Conservation (phyloP, 64 coral and sea anemone species). For the Pocillopora verrucosa region DNA sequence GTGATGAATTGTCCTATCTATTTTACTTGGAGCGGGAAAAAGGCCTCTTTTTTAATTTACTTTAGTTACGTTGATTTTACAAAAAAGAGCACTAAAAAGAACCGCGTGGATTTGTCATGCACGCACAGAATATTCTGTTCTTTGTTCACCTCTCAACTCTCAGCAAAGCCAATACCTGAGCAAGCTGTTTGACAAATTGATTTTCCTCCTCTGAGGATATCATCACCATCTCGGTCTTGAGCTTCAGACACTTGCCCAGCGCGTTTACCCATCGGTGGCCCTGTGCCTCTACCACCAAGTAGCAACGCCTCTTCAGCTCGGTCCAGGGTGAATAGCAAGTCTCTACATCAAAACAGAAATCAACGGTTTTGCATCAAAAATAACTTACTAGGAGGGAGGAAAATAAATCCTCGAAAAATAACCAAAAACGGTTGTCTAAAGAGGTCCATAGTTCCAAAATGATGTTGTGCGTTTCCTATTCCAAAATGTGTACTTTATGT, state of each 20-base stretch:
- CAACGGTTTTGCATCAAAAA: neutral
- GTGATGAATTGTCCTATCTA: too few relatives aligned
- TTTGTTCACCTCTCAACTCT: neutral
- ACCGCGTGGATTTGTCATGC: neutral
- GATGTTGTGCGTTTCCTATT: too few relatives aligned
- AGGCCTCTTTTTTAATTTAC: too few relatives aligned
- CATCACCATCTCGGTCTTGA: neutral
- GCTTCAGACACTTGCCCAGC: neutral
- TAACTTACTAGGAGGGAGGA: neutral
- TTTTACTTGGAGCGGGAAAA: too few relatives aligned
- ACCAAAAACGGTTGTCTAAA: too few relatives aligned
- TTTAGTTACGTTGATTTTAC: neutral
- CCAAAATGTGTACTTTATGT: too few relatives aligned
- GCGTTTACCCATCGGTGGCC: neutral
- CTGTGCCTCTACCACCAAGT: neutral
- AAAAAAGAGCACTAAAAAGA: neutral
- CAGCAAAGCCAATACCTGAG: constrained; percentile 2
- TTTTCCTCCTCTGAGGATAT: constrained; percentile 32
- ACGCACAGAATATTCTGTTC: neutral
- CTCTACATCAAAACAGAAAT: neutral
- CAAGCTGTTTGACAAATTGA: neutral
- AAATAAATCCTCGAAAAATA: neutral
- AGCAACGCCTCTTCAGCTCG: constrained; percentile 18
- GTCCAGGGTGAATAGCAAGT: constrained; percentile 19
- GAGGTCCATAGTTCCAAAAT: too few relatives aligned